These are phyloP conservation scores for Pteruthius melanotis DNA, from an alignment of 2,113 vertebrate species.

Conservation along the genomic window DNA sequence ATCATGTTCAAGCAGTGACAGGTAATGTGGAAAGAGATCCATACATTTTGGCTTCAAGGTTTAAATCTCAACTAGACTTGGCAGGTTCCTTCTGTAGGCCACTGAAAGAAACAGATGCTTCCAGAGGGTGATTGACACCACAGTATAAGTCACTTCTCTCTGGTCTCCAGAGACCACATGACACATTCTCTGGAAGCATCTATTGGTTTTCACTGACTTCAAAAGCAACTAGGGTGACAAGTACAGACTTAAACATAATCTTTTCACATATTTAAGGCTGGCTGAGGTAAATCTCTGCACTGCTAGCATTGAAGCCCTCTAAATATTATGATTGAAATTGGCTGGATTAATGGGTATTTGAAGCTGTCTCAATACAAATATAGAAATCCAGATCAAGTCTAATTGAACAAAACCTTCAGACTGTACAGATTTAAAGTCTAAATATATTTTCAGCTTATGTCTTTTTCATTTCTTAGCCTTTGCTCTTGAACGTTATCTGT, in stretches of 20 bases:
- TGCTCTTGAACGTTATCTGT: not conserved
- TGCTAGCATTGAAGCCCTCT: not conserved
- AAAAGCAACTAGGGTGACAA: not conserved
- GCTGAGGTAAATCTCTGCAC: not conserved
- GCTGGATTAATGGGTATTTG: not conserved
- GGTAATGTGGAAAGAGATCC: not conserved
- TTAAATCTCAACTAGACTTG: not conserved
- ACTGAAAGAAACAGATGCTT: not conserved
- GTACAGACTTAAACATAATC: not conserved
- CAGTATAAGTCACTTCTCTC: not conserved
- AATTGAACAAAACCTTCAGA: not conserved
- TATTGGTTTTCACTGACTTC: not conserved
- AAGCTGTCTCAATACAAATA: not conserved
- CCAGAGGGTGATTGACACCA: not conserved
- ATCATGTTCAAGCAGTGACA: not conserved
- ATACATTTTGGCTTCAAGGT: not conserved
- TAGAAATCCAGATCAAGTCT: not conserved
- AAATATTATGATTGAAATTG: not conserved
- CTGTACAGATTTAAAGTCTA: not conserved
- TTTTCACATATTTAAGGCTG: not conserved
- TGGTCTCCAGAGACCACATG: not conserved
- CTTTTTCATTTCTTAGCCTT: not conserved
- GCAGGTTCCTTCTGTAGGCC: not conserved
- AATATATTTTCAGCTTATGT: not conserved
- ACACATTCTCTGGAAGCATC: not conserved